phyloP scores from a whole-genome alignment of 2,888 invertebrate species.

The Resseliella maxima region DNA sequence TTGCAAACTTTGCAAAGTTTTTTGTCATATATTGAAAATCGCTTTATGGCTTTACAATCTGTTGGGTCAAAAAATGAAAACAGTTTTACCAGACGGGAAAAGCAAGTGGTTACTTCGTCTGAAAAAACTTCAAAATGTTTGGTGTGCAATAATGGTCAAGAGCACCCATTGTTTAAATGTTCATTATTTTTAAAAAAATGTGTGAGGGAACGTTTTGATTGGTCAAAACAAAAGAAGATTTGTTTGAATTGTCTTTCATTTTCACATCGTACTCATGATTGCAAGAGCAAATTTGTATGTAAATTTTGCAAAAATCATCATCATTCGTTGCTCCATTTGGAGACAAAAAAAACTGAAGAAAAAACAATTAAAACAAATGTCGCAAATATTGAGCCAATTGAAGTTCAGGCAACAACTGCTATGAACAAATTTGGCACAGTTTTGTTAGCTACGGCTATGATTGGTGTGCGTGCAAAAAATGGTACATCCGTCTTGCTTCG shows the following conservation, averaged over 20 bases:
- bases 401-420: not conserved
- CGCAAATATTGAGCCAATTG: not conserved
- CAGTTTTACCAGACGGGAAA: not conserved
- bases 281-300: not conserved
- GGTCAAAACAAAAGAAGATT: not conserved
- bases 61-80: not conserved
- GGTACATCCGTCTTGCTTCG: not conserved
- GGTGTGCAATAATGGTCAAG: not conserved
- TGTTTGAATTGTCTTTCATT: not conserved
- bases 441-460: constrained; percentile 11
- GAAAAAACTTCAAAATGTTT: not conserved
- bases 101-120: no score
- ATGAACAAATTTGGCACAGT: not conserved
- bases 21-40: not conserved
- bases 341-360: not conserved
- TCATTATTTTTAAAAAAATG: not conserved
- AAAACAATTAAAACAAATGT: not conserved
- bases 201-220: not conserved
- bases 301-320: not conserved
- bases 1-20: not conserved
- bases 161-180: not conserved
- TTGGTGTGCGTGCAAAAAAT: not conserved
- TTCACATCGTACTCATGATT: not conserved
- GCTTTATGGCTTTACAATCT: not conserved
- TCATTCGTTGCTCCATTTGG: not conserved